phyloP scores from a whole-genome alignment of 2,797 vertebrate genomes.

The Xenentodon cancila region DNA sequence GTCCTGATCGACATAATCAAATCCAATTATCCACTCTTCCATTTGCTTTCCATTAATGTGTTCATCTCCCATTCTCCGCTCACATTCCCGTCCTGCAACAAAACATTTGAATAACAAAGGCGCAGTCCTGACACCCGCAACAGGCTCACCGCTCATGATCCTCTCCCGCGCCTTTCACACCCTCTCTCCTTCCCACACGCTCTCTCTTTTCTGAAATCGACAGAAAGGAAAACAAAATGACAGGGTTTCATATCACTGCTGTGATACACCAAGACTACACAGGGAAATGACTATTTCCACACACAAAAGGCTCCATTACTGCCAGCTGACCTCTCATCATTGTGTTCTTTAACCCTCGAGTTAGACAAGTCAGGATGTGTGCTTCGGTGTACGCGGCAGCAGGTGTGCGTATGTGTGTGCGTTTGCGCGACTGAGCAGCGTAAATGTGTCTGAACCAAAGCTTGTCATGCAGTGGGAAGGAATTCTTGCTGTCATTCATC shows the following conservation, averaged over 20 bases:
- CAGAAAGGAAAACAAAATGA: constrained; percentile 78
- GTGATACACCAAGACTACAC: constrained; percentile 72
- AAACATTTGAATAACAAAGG: constrained; percentile 83
- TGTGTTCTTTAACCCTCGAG: constrained; percentile 73
- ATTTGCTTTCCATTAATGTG: constrained; percentile 75
- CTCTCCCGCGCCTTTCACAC: constrained; percentile 41
- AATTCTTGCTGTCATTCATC: constrained; percentile 60
- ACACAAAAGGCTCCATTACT: constrained; percentile 83
- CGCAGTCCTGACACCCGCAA: constrained; percentile 66
- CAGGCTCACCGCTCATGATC: constrained; percentile 48
- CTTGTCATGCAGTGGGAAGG: constrained; percentile 36
- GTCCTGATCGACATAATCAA: constrained; percentile 75
- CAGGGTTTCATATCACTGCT: constrained; percentile 72
- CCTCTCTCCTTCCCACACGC: constrained; percentile 44
- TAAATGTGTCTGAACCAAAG: constrained; percentile 50
- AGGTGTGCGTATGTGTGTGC: constrained; percentile 34
- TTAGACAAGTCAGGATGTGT: constrained; percentile 58
- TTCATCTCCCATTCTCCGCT: constrained; percentile 72
- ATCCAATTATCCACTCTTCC: constrained; percentile 77
- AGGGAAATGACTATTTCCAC: constrained; percentile 81
- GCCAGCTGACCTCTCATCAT: constrained; percentile 74
- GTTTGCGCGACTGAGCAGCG: constrained; percentile 22
- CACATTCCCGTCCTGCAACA: constrained; percentile 71
- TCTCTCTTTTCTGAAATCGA: constrained; percentile 60
- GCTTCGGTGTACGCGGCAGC: constrained; percentile 41